phyloP scores from a whole-genome alignment of 2,888 invertebrate species.

The Brachyptera putata region DNA sequence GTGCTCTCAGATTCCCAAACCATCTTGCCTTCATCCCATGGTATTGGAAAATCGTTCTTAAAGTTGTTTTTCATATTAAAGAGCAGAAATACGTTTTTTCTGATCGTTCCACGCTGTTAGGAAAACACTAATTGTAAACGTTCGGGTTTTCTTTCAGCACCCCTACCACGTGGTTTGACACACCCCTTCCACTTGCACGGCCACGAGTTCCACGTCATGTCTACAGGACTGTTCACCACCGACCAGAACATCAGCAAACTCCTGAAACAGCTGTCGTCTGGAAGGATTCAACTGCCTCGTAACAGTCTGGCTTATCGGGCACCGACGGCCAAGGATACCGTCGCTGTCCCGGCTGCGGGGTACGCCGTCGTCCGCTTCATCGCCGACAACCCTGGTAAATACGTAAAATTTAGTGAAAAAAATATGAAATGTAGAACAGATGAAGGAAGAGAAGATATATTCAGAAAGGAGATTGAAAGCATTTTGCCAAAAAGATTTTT shows the following conservation, averaged over 20 bases:
- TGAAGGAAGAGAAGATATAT: too few relatives aligned
- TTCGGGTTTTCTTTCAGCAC: slow-evolving; percentile 9
- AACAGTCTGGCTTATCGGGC: slow-evolving; percentile 36
- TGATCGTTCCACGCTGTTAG: too few relatives aligned
- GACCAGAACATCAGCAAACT: background rate
- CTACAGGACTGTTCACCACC: slow-evolving; percentile 39
- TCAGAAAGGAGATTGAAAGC: too few relatives aligned
- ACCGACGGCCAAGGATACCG: slow-evolving; percentile 43
- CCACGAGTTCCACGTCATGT: slow-evolving; percentile 40
- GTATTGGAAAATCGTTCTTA: too few relatives aligned
- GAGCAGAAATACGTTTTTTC: too few relatives aligned
- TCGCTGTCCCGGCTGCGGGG: slow-evolving; percentile 44
- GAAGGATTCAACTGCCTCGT: slow-evolving; percentile 30
- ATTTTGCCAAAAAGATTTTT: too few relatives aligned
- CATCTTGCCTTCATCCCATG: too few relatives aligned
- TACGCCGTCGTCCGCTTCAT: slow-evolving; percentile 42
- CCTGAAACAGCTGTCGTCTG: slow-evolving; percentile 4
- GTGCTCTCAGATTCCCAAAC: too few relatives aligned
- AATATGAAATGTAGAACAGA: too few relatives aligned
- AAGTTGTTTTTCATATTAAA: too few relatives aligned
- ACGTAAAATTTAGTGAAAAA: too few relatives aligned
- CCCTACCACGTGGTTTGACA: slow-evolving; percentile 3
- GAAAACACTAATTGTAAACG: too few relatives aligned
- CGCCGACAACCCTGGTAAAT: slow-evolving; percentile 43
- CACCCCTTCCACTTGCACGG: slow-evolving; percentile 44